These are phyloP conservation scores for Pelodiscus sinensis DNA, from an alignment of 2,113 vertebrate species.

Conservation along the genomic window DNA sequence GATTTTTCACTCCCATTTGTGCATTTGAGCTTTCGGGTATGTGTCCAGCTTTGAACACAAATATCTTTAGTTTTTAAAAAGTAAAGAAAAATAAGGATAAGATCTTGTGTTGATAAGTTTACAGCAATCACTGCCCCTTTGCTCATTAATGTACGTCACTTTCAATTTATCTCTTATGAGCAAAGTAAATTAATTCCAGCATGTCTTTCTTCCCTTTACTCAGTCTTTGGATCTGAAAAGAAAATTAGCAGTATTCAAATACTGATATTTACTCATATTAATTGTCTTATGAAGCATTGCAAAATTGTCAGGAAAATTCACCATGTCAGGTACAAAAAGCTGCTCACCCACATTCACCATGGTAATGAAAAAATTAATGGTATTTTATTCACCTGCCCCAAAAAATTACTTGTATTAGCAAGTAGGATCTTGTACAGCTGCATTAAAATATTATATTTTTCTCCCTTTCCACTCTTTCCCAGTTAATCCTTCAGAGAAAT, in stretches of 20 bases:
- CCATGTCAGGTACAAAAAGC: conserved; percentile 14
- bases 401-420: conserved; percentile 45
- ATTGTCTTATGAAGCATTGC: conserved; percentile 63
- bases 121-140: not conserved
- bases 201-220: conserved; percentile 28
- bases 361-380: conserved; percentile 47
- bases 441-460: conserved; percentile 43
- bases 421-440: conserved; percentile 50
- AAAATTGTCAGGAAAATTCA: conserved; percentile 58
- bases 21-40: not conserved
- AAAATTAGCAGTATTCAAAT: conserved; percentile 43
- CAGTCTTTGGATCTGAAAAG: conserved; percentile 43
- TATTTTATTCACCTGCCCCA: conserved; percentile 29
- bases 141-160: conserved; percentile 3
- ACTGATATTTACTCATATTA: conserved; percentile 36
- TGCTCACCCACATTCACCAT: conserved; percentile 28
- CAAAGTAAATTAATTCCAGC: conserved; percentile 28
- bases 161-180: conserved; percentile 48
- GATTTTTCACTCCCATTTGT: not conserved
- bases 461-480: not conserved
- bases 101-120: conserved; percentile 28
- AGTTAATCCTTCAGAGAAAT: conserved; percentile 24
- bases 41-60: conserved; percentile 30
- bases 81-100: not conserved
- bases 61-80: not conserved